Evolutionary conservation across 2,888 invertebrate species (phyloP).

Genomic region (Tubulanus polymorphus): DNA sequence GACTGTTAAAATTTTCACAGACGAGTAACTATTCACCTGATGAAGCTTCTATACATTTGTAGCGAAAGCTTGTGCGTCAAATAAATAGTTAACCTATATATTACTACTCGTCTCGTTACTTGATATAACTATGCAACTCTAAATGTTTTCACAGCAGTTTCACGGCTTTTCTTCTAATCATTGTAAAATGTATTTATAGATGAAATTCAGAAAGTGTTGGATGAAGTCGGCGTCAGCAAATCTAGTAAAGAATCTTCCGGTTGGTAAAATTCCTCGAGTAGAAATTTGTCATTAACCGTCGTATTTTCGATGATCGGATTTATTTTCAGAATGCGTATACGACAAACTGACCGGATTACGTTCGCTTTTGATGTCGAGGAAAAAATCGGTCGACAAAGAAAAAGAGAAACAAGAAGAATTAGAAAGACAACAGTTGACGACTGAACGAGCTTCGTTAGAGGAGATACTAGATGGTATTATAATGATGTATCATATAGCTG

Average conservation of each 20-base stretch:
- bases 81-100: too few relatives aligned
- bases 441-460: slow-evolving; percentile 48
- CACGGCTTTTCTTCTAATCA: neutral
- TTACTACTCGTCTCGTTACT: too few relatives aligned
- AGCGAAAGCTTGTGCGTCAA: too few relatives aligned
- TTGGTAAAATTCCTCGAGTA: too few relatives aligned
- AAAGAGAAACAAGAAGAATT: neutral
- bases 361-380: neutral
- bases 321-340: neutral
- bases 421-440: neutral
- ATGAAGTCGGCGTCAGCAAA: neutral
- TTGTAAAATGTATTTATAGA: neutral
- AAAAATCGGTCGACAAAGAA: neutral
- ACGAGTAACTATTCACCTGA: too few relatives aligned
- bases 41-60: too few relatives aligned
- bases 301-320: too few relatives aligned
- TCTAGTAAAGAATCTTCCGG: too few relatives aligned
- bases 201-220: neutral
- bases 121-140: too few relatives aligned
- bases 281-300: too few relatives aligned
- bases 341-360: neutral
- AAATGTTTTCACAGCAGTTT: neutral
- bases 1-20: too few relatives aligned
- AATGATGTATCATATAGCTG: slow-evolving; percentile 65
- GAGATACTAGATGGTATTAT: slow-evolving; percentile 66